phyloP scores from a whole-genome alignment of 1,140 invertebrate genomes.

The Ceratina australensis region DNA sequence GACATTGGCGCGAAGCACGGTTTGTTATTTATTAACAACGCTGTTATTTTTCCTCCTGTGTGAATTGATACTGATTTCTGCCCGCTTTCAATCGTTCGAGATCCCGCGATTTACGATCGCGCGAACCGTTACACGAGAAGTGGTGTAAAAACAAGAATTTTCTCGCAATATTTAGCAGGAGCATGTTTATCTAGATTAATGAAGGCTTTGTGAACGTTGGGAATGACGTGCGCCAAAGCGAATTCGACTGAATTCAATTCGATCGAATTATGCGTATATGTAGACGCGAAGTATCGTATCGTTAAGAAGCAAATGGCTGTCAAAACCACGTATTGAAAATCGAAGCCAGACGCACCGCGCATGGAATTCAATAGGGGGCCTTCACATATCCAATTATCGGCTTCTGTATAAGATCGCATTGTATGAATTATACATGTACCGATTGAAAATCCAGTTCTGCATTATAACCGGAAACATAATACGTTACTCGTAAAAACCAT shows the following conservation, averaged over 20 bases:
- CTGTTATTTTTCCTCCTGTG: background rate
- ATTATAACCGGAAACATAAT: slow-evolving; percentile 1
- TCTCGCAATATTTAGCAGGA: no score
- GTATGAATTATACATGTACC: slow-evolving; percentile 65
- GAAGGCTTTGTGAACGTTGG: background rate
- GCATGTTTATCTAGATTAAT: background rate
- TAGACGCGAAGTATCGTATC: slow-evolving; percentile 45
- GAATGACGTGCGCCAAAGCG: background rate
- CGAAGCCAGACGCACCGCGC: slow-evolving; percentile 66
- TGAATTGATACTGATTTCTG: slow-evolving; percentile 32
- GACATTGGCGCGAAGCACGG: background rate
- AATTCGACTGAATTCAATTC: slow-evolving; percentile 35
- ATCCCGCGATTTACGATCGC: no score
- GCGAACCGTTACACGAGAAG: no score
- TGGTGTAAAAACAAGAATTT: no score
- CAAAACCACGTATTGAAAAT: slow-evolving; percentile 70
- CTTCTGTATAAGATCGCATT: slow-evolving; percentile 62
- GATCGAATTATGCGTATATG: slow-evolving; percentile 38
- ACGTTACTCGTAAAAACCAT: background rate
- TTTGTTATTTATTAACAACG: slow-evolving; percentile 41
- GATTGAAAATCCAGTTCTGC: slow-evolving; percentile 18
- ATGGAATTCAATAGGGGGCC: slow-evolving; percentile 53
- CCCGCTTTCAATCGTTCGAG: background rate
- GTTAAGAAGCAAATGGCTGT: slow-evolving; percentile 55
- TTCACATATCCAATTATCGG: slow-evolving; percentile 67